A percentile compares a stretch with the other conserved stretches of the same genome.
These are phyloP conservation scores for Spinibarbus caldwelli DNA, from an alignment of 2,797 vertebrate species.

Conservation along the genomic window DNA sequence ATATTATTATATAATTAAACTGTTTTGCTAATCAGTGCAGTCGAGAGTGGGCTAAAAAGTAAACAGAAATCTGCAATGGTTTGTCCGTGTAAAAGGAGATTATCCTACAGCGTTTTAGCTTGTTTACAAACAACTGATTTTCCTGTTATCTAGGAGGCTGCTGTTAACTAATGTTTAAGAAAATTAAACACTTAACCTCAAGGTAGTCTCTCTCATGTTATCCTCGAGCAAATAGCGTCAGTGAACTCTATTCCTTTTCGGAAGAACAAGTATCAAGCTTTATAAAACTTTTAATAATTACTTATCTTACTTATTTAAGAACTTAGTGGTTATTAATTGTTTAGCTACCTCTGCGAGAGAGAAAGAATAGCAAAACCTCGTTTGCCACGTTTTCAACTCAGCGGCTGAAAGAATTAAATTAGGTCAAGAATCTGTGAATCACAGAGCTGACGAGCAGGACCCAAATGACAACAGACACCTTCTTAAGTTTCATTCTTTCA, in stretches of 20 bases:
- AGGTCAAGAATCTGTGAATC: constrained; percentile 26
- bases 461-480: constrained; percentile 26
- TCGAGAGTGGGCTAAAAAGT: background rate
- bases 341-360: background rate
- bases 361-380: background rate
- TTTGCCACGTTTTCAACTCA: constrained; percentile 5
- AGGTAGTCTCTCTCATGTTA: background rate
- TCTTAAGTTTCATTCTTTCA: constrained; percentile 7
- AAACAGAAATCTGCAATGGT: background rate
- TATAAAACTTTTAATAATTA: too few relatives aligned
- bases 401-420: background rate
- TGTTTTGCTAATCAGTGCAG: background rate
- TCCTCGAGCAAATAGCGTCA: background rate
- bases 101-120: background rate
- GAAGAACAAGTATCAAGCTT: background rate
- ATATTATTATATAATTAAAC: background rate
- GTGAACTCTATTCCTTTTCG: background rate
- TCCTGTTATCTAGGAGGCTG: background rate
- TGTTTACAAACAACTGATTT: background rate
- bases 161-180: background rate
- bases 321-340: background rate
- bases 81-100: background rate
- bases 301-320: background rate
- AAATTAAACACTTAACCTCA: background rate
- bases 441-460: constrained; percentile 2